Conservation (phyloP, 1,140 invertebrate species). For the Amphibalanus amphitrite region DNA sequence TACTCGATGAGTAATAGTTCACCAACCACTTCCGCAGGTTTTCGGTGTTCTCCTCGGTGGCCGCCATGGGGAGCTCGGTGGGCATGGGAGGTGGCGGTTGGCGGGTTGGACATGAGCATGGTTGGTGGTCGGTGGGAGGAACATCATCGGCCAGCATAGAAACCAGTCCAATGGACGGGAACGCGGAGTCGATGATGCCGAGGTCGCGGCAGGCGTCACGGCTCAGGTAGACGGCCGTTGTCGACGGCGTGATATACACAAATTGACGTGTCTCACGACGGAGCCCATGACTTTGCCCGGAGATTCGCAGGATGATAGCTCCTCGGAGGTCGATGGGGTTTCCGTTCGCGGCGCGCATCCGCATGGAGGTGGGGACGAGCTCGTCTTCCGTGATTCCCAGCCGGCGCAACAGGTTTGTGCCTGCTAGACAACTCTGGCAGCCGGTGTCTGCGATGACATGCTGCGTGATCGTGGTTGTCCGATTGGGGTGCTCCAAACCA, state of each 20-base stretch:
- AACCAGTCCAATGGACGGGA: neutral
- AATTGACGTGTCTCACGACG: neutral
- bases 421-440: no score
- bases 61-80: neutral
- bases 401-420: no score
- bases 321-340: no score
- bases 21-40: neutral
- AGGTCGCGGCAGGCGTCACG: neutral
- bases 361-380: no score
- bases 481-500: no score
- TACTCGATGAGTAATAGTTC: neutral
- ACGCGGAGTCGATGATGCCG: neutral
- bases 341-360: no score
- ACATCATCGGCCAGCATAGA: neutral
- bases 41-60: neutral
- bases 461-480: no score
- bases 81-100: neutral
- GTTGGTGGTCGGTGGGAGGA: neutral
- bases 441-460: no score
- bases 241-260: neutral
- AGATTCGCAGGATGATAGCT: no score
- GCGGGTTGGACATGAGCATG: neutral
- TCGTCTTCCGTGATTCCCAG: no score
- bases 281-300: no score
- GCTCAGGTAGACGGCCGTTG: neutral